These are phyloP conservation scores for Cacatua alba DNA, from an alignment of 2,113 vertebrate genomes.

Conservation along the genomic window DNA sequence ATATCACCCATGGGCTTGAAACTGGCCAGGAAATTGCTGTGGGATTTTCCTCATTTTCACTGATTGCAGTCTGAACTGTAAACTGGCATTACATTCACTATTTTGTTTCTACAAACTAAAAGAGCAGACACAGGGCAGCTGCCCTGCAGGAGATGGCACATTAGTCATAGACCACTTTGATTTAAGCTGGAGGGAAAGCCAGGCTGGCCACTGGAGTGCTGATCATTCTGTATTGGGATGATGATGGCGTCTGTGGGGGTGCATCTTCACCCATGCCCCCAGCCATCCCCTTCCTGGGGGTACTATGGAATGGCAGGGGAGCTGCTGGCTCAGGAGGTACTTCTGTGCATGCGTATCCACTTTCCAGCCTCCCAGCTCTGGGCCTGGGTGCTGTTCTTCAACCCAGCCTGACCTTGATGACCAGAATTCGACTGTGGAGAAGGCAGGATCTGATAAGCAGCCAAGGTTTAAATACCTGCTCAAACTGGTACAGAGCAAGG, in stretches of 20 bases:
- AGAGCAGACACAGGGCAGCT: not conserved
- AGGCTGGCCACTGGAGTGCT: not conserved
- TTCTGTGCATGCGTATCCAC: rapidly evolving
- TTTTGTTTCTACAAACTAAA: not conserved
- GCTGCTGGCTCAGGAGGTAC: not conserved
- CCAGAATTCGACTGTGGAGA: not conserved
- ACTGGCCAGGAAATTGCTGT: not conserved
- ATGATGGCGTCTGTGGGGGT: rapidly evolving
- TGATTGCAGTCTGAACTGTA: rapidly evolving
- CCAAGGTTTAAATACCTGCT: not conserved
- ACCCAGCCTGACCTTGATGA: not conserved
- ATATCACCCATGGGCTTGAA: not conserved
- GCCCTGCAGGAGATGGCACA: not conserved
- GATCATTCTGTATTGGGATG: not conserved
- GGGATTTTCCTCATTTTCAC: not conserved
- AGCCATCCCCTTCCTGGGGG: not conserved
- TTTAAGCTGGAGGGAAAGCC: not conserved
- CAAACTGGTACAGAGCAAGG: not conserved
- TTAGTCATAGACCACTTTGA: not conserved
- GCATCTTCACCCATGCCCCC: rapidly evolving
- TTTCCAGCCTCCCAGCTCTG: not conserved
- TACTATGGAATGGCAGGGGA: rapidly evolving
- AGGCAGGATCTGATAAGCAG: not conserved
- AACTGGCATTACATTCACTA: not conserved
- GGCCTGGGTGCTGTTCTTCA: not conserved